These are phyloP conservation scores for Dolichopus griseipennis DNA, from an alignment of 2,888 invertebrate genomes.

Conservation along the genomic window DNA sequence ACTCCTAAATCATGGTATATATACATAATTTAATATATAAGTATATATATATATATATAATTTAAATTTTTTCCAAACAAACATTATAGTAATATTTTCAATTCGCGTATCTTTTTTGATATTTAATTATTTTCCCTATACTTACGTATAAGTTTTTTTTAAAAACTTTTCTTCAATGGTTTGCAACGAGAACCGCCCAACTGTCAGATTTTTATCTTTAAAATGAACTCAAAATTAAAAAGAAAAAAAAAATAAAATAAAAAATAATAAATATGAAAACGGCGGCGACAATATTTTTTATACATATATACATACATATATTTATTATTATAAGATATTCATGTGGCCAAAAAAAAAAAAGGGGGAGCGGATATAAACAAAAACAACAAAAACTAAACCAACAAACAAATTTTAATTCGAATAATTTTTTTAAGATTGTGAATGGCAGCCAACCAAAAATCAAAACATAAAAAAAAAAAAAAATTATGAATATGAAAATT, in stretches of 20 bases:
- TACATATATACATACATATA: too few species aligned
- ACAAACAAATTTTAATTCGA: too few species aligned
- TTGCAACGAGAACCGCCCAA: conserved; percentile 8
- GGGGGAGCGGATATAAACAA: not conserved
- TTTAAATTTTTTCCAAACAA: too few species aligned
- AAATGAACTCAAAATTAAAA: not conserved
- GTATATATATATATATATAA: too few species aligned
- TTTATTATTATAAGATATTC: too few species aligned
- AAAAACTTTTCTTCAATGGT: not conserved
- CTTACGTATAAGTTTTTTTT: not conserved
- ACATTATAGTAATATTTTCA: not conserved
- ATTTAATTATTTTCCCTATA: not conserved
- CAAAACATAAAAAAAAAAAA: not conserved
- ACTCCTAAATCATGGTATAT: too few species aligned
- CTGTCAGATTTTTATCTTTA: conserved; percentile 4
- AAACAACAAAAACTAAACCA: too few species aligned
- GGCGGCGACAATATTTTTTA: not conserved
- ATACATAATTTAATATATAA: too few species aligned
- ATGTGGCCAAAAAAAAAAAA: not conserved
- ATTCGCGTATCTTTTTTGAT: not conserved
- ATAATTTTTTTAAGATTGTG: not conserved
- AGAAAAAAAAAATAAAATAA: not conserved
- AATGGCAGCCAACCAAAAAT: not conserved
- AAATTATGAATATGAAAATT: conserved; percentile 6
- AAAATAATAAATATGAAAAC: not conserved